phyloP scores from a whole-genome alignment of 2,888 invertebrate genomes.

The Bellardia pandia region DNA sequence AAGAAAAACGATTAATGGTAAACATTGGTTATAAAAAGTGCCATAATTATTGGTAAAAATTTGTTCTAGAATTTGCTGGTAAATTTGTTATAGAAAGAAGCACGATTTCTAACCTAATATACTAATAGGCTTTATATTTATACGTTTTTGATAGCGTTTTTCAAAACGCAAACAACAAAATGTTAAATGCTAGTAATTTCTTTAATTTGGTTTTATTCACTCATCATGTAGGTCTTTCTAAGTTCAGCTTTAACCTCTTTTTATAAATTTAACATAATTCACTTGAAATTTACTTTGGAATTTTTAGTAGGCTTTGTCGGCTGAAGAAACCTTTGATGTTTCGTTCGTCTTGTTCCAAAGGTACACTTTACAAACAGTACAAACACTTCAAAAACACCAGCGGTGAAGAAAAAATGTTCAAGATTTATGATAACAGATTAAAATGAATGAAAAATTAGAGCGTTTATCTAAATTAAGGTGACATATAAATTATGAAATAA shows the following conservation, averaged over 20 bases:
- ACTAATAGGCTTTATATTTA: no score
- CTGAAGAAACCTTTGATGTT: slow-evolving; percentile 58
- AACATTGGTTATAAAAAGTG: no score
- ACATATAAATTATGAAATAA: slow-evolving; percentile 29
- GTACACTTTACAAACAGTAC: slow-evolving; percentile 1
- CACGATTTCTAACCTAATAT: no score
- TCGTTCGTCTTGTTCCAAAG: not conserved
- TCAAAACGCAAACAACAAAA: no score
- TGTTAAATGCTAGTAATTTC: no score
- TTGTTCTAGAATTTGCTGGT: no score
- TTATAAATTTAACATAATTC: not conserved
- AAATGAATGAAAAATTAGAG: slow-evolving; percentile 72
- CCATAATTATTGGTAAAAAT: no score
- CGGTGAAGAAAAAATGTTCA: slow-evolving; percentile 32
- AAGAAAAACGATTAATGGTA: no score
- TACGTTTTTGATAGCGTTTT: no score
- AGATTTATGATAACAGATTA: slow-evolving; percentile 61
- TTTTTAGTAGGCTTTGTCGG: slow-evolving; percentile 53
- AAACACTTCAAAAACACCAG: slow-evolving; percentile 19
- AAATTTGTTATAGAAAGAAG: no score
- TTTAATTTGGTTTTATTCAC: no score
- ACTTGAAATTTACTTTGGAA: slow-evolving; percentile 40
- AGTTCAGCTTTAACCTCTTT: not conserved
- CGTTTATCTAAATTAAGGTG: slow-evolving; percentile 68
- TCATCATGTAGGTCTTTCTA: not conserved